These are phyloP conservation scores for Tyria jacobaeae DNA, from an alignment of 2,888 invertebrate species.

Conservation along the genomic window DNA sequence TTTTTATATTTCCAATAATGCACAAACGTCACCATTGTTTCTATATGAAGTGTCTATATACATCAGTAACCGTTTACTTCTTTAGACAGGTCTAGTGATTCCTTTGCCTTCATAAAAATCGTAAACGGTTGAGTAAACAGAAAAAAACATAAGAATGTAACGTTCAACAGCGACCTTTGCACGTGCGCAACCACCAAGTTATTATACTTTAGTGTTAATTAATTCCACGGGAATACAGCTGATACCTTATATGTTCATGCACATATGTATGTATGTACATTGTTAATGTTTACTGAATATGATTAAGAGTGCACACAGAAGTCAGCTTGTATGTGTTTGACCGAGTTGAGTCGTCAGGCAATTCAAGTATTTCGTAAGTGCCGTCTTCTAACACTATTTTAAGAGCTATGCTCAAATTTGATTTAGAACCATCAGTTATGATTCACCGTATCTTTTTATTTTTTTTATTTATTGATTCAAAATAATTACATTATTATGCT, in stretches of 20 bases:
- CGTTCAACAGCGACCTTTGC: slow-evolving; percentile 64
- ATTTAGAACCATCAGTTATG: no score
- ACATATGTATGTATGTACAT: not conserved
- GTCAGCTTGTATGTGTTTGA: not conserved
- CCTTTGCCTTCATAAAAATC: slow-evolving; percentile 27
- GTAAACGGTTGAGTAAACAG: slow-evolving; percentile 43
- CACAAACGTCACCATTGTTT: no score
- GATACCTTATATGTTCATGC: not conserved
- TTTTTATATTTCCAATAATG: no score
- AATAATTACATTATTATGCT: no score
- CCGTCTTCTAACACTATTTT: no score
- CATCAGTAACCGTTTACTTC: no score
- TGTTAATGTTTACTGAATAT: not conserved
- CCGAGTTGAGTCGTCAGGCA: not conserved
- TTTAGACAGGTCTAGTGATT: no score
- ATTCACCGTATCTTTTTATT: no score
- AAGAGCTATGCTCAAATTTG: no score
- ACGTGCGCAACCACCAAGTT: slow-evolving; percentile 38
- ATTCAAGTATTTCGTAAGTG: no score
- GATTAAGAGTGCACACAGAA: not conserved
- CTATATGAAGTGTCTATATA: not conserved
- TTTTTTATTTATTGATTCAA: no score
- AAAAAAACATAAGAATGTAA: slow-evolving; percentile 64
- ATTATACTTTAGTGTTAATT: slow-evolving; percentile 13
- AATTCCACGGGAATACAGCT: slow-evolving; percentile 7